A percentile compares a stretch with the other conserved stretches of the same genome.
Conservation (phyloP, 2,888 invertebrate genomes). For the Holacanthella duospinosa region DNA sequence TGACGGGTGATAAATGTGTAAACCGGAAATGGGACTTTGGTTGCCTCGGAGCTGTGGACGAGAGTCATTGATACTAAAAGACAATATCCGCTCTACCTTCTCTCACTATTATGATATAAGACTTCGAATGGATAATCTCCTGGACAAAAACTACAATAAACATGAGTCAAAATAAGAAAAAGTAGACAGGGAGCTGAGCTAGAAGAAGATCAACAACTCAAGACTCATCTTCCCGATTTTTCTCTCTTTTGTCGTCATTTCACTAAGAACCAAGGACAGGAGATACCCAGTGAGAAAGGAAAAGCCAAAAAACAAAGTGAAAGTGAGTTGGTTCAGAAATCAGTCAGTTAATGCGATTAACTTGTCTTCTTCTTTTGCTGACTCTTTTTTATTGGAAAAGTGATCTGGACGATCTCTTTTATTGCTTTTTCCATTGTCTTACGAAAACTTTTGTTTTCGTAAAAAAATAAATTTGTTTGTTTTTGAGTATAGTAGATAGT, state of each 20-base stretch:
- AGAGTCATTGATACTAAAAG: background rate
- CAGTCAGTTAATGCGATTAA: slow-evolving; percentile 33
- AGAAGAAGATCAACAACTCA: background rate
- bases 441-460: slow-evolving; percentile 28
- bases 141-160: background rate
- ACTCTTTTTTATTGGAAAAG: slow-evolving; percentile 29
- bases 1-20: background rate
- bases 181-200: background rate
- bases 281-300: slow-evolving; percentile 6
- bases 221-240: background rate
- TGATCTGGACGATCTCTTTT: slow-evolving; percentile 30
- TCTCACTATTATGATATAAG: background rate
- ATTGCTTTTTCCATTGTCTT: slow-evolving; percentile 20
- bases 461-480: slow-evolving; percentile 12
- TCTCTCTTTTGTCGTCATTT: background rate
- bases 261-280: background rate
- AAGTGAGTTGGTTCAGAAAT: slow-evolving; percentile 30
- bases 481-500: background rate
- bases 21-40: background rate
- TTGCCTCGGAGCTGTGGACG: background rate
- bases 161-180: background rate
- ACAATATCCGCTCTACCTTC: background rate
- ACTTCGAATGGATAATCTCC: background rate
- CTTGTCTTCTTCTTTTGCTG: slow-evolving; percentile 31
- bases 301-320: slow-evolving; percentile 6